These are phyloP conservation scores for Watsonalla cultraria DNA, from an alignment of 2,888 invertebrate species.

Conservation along the genomic window DNA sequence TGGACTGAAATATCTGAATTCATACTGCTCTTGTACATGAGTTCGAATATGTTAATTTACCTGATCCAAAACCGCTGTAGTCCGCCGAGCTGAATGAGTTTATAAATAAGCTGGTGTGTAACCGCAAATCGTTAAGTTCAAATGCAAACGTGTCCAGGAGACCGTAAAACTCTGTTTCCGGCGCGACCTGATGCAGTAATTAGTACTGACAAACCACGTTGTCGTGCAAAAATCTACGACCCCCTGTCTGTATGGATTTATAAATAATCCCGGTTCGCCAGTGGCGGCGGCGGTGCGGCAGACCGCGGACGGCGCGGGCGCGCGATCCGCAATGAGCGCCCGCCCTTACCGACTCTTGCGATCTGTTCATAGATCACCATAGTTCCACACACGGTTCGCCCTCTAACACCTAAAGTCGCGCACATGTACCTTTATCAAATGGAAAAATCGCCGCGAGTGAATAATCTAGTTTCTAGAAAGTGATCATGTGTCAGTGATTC, in stretches of 20 bases:
- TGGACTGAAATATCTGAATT: neutral
- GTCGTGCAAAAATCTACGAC: conserved; percentile 75
- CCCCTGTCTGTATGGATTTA: conserved; percentile 76
- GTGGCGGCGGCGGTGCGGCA: conserved; percentile 75
- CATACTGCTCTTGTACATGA: neutral
- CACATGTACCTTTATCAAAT: conserved; percentile 6
- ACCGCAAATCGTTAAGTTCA: neutral
- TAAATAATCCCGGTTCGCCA: conserved; percentile 75
- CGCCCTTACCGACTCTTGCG: conserved; percentile 62
- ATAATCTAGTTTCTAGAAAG: conserved; percentile 21
- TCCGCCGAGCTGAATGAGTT: neutral
- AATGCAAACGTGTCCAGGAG: conserved; percentile 3
- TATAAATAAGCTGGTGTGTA: neutral
- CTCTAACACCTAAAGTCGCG: conserved; percentile 10
- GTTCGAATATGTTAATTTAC: neutral
- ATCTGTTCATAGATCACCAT: conserved; percentile 30
- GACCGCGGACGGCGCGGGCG: conserved; percentile 79
- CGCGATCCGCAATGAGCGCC: conserved; percentile 57
- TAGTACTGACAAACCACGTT: conserved; percentile 60
- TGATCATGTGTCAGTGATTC: conserved; percentile 24
- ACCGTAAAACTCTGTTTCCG: conserved; percentile 48
- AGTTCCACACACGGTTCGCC: conserved; percentile 10
- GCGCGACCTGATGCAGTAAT: conserved; percentile 56
- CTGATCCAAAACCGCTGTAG: neutral
- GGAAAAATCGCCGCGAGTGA: conserved; percentile 31